Percentiles rank a stretch among this genome's conserved stretches.
Conservation (phyloP, 2,113 vertebrate genomes). For the Pomatostomus ruficeps region DNA sequence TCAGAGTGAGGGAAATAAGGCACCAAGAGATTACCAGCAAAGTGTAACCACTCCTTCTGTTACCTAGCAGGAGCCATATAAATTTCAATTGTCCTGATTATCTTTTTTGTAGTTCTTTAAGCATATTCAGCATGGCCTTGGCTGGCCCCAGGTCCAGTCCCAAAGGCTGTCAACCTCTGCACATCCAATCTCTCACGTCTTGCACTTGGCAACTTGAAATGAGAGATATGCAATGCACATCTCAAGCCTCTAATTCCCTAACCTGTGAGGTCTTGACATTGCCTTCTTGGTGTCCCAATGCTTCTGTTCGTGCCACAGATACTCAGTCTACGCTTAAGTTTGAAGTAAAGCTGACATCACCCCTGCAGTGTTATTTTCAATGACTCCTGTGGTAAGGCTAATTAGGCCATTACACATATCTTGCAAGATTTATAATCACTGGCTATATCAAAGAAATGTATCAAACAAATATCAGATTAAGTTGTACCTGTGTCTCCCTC, state of each 20-base stretch:
- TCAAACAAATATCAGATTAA: neutral
- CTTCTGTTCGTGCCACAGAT: neutral
- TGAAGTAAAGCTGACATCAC: neutral
- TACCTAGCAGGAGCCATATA: neutral
- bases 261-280: neutral
- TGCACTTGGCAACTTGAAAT: neutral
- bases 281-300: neutral
- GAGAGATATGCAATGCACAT: neutral
- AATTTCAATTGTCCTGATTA: neutral
- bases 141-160: neutral
- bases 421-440: neutral
- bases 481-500: neutral
- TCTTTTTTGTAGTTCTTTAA: neutral
- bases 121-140: neutral
- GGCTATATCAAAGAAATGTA: neutral
- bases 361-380: neutral
- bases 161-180: neutral
- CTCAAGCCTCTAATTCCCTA: neutral
- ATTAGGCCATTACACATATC: neutral
- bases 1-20: neutral
- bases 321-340: neutral
- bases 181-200: neutral
- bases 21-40: neutral
- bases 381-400: neutral
- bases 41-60: neutral